Evolutionary conservation across 2,888 invertebrate genomes (phyloP).

Genomic region (Caenorhabditis afra): DNA sequence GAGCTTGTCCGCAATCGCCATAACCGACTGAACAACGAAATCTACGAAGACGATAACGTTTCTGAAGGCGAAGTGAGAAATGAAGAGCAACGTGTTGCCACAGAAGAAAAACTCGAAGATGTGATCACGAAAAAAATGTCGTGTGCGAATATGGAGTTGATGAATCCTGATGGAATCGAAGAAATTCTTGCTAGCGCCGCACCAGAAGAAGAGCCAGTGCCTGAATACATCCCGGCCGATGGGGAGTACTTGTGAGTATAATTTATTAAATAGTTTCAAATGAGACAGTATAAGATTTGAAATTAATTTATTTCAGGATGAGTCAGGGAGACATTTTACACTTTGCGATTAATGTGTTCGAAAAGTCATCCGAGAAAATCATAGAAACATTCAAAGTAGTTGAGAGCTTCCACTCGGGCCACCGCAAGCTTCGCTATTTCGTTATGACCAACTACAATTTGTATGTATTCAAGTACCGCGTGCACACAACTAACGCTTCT

Average conservation of each 20-base stretch:
- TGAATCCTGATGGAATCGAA: conserved; percentile 33
- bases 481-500: not conserved
- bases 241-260: conserved; percentile 52
- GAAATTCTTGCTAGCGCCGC: conserved; percentile 36
- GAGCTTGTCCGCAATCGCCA: conserved; percentile 55
- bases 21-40: conserved; percentile 41
- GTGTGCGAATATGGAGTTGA: conserved; percentile 36
- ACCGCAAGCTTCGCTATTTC: conserved; percentile 27
- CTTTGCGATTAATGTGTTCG: conserved; percentile 72
- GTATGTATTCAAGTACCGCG: conserved; percentile 33
- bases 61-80: conserved; percentile 12
- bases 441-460: conserved; percentile 55
- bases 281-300: too few relatives aligned
- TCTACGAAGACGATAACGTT: conserved; percentile 10
- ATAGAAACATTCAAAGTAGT: conserved; percentile 39
- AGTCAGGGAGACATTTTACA: conserved; percentile 73
- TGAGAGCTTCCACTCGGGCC: conserved; percentile 46
- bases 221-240: conserved; percentile 27
- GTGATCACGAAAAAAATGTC: conserved; percentile 62
- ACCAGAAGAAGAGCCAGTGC: conserved; percentile 6
- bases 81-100: not conserved
- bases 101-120: conserved; percentile 54
- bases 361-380: conserved; percentile 48
- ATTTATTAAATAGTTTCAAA: not conserved
- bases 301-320: conserved; percentile 61